These are phyloP conservation scores for Montifringilla adamsi DNA, from an alignment of 2,113 vertebrate genomes.

Conservation along the genomic window DNA sequence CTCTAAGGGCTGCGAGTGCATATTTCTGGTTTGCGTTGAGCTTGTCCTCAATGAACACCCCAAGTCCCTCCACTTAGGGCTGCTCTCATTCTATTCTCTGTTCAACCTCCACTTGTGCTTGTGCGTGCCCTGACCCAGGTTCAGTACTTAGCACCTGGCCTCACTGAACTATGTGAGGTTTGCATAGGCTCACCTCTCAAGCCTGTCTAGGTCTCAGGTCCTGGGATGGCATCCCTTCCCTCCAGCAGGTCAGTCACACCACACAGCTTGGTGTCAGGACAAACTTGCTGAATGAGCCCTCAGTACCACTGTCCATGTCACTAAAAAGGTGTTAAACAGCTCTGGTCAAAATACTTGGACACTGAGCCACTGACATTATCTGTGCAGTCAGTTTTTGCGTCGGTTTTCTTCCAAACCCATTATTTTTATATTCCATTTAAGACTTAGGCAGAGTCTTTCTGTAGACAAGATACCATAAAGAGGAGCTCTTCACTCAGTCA, in stretches of 20 bases:
- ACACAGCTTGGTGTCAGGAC: neutral
- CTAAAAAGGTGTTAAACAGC: neutral
- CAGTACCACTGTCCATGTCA: neutral
- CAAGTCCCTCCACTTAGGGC: neutral
- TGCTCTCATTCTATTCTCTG: neutral
- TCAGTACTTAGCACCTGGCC: neutral
- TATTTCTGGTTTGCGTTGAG: neutral
- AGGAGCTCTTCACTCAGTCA: neutral
- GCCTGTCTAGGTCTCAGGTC: neutral
- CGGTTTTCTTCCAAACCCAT: neutral
- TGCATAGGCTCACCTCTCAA: neutral
- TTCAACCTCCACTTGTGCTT: neutral
- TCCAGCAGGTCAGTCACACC: neutral
- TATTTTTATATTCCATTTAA: neutral
- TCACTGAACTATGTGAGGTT: rapidly evolving
- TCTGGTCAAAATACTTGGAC: neutral
- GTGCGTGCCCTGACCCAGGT: neutral
- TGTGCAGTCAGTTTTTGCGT: neutral
- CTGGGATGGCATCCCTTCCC: neutral
- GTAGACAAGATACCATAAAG: neutral
- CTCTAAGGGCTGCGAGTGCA: neutral
- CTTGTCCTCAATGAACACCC: neutral
- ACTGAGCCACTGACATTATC: neutral
- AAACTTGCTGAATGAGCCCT: neutral
- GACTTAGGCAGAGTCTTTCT: neutral